These are phyloP conservation scores for Drosophila setosimentum DNA, from an alignment of 2,888 invertebrate species.

Conservation along the genomic window DNA sequence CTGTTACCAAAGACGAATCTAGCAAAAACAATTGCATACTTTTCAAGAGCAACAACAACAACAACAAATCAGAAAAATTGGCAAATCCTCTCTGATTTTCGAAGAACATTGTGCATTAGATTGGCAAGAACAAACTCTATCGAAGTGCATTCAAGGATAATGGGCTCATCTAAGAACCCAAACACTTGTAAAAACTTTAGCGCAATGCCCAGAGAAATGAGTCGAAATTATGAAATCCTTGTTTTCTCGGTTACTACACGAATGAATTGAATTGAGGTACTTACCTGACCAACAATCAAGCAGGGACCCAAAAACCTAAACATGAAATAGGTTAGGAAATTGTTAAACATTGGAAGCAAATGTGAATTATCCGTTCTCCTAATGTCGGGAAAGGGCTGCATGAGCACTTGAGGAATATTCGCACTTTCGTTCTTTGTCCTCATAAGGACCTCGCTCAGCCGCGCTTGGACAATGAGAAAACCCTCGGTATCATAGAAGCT, in stretches of 20 bases:
- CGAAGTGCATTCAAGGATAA: neutral
- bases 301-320: slow-evolving; percentile 31
- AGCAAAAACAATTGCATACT: neutral
- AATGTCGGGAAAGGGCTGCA: slow-evolving; percentile 30
- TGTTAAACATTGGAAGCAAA: neutral
- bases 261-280: neutral
- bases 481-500: slow-evolving; percentile 42
- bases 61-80: neutral
- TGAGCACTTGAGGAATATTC: slow-evolving; percentile 19
- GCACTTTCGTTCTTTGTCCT: neutral
- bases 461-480: slow-evolving; percentile 38
- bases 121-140: neutral
- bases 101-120: neutral
- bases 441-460: slow-evolving; percentile 38
- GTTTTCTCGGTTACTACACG: too few relatives aligned
- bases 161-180: neutral
- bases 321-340: neutral
- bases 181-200: too few relatives aligned
- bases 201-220: too few relatives aligned
- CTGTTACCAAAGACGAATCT: neutral
- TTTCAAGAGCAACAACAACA: neutral
- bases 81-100: accelerated
- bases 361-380: neutral
- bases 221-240: too few relatives aligned
- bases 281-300: slow-evolving; percentile 37